These are phyloP conservation scores for Perca flavescens DNA, from an alignment of 2,113 vertebrate genomes.

Conservation along the genomic window DNA sequence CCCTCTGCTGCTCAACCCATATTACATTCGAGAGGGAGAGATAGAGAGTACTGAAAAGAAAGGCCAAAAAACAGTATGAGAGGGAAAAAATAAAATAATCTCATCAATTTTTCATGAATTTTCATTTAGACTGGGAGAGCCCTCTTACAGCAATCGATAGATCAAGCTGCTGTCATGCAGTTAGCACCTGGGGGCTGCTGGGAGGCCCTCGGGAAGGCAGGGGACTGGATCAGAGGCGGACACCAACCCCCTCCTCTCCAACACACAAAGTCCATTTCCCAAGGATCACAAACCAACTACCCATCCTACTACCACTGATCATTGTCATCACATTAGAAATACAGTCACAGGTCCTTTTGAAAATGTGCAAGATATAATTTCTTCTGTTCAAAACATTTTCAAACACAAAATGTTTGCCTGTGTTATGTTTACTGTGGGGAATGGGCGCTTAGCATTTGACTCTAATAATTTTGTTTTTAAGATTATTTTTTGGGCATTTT, in stretches of 20 bases:
- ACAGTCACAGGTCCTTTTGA: not conserved
- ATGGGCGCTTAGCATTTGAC: not conserved
- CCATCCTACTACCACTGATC: conserved; percentile 13
- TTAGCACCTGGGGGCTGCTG: conserved; percentile 93
- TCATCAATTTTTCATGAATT: conserved; percentile 99
- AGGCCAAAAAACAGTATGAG: conserved; percentile 43
- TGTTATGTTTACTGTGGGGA: not conserved
- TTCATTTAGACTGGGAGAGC: conserved; percentile 93
- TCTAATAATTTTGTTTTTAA: not conserved
- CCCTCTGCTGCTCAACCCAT: conserved; percentile 65
- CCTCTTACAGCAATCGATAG: conserved; percentile 96
- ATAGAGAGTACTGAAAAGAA: conserved; percentile 21
- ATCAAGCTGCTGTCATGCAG: conserved; percentile 95
- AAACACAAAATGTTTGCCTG: not conserved
- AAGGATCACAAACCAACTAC: conserved; percentile 48
- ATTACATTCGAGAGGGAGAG: conserved; percentile 23
- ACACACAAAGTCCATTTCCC: conserved; percentile 48
- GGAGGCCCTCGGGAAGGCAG: conserved; percentile 84
- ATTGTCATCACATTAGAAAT: conserved; percentile 29
- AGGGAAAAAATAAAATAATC: conserved; percentile 86
- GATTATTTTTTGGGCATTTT: too few species aligned
- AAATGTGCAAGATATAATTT: not conserved
- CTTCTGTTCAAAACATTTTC: not conserved
- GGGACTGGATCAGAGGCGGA: conserved; percentile 77
- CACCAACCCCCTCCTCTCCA: conserved; percentile 51